Conservation (phyloP, 2,113 vertebrate species). For the Kryptolebias marmoratus region DNA sequence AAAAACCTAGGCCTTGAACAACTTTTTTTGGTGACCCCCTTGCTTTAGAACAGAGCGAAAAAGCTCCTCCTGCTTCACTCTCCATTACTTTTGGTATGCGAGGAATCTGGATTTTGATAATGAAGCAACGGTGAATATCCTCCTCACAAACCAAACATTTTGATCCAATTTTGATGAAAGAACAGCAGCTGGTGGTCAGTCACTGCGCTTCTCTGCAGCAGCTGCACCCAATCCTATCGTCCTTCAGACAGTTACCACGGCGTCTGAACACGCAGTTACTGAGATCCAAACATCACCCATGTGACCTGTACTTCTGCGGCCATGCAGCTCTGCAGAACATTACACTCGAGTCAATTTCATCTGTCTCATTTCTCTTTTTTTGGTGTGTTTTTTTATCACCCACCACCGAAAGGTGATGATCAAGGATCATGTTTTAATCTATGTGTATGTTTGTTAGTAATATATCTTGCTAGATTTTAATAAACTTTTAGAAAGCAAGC, state of each 20-base stretch:
- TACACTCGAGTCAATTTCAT: too few species aligned
- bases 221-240: conserved; percentile 30
- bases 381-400: not conserved
- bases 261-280: conserved; percentile 3
- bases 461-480: too few species aligned
- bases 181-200: conserved; percentile 30
- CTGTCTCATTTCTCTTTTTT: conserved; percentile 5
- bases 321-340: not conserved
- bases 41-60: too few species aligned
- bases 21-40: too few species aligned
- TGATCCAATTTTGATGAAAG: conserved; percentile 67
- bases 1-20: too few species aligned
- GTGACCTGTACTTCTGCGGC: not conserved
- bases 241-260: not conserved
- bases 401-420: too few species aligned
- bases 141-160: not conserved
- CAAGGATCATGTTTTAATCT: too few species aligned
- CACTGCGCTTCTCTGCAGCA: conserved; percentile 24
- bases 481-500: too few species aligned
- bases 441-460: too few species aligned
- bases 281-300: not conserved
- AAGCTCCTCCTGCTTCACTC: not conserved
- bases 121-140: conserved; percentile 11
- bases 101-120: conserved; percentile 55
- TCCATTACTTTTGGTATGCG: conserved; percentile 20